Evolutionary conservation across 2,888 invertebrate genomes (phyloP).

Genomic region (Unio pictorum): DNA sequence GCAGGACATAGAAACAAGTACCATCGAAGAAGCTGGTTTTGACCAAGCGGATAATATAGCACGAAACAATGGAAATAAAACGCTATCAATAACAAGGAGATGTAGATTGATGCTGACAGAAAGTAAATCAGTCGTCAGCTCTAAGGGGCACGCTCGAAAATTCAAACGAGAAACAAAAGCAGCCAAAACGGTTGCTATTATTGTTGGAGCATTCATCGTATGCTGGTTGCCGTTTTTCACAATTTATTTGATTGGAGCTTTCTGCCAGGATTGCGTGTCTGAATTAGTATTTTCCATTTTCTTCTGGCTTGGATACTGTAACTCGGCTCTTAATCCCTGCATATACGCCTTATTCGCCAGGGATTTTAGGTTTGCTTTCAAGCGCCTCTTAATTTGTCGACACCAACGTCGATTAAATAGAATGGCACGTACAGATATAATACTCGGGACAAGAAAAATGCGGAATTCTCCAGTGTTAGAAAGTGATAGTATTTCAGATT

Average conservation of each 20-base stretch:
- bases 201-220: conserved; percentile 95
- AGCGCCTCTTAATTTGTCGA: conserved; percentile 80
- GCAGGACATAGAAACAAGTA: too few relatives aligned
- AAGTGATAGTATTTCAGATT: conserved; percentile 38
- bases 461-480: conserved; percentile 18
- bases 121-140: conserved; percentile 76
- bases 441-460: conserved; percentile 18
- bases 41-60: background rate
- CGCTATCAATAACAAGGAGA: conserved; percentile 7
- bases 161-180: conserved; percentile 94
- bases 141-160: conserved; percentile 89
- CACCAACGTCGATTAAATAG: conserved; percentile 25
- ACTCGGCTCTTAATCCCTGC: conserved; percentile 95
- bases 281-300: conserved; percentile 87
- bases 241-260: conserved; percentile 89
- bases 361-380: conserved; percentile 95
- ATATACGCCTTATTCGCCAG: conserved; percentile 95
- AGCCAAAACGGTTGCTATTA: conserved; percentile 95
- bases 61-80: background rate
- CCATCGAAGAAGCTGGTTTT: too few relatives aligned
- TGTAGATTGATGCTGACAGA: conserved; percentile 25
- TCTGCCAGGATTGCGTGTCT: conserved; percentile 85
- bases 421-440: conserved; percentile 26
- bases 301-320: conserved; percentile 98
- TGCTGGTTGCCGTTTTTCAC: conserved; percentile 99